A percentile compares a stretch with the other conserved stretches of the same genome.
These are phyloP conservation scores for Metaphire vulgaris DNA, from an alignment of 1,140 invertebrate species.

Conservation along the genomic window DNA sequence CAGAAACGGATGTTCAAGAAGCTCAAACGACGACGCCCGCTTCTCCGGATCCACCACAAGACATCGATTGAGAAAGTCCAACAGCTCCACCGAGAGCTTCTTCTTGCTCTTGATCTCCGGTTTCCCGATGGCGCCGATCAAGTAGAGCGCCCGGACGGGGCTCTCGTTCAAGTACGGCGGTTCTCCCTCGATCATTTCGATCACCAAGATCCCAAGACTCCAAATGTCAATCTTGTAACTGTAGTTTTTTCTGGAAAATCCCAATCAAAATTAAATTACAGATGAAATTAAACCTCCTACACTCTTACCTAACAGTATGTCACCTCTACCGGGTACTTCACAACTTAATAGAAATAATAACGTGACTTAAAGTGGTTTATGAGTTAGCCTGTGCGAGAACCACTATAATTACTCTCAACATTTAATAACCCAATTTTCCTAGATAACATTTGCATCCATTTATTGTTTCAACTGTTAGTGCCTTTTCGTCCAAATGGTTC, in stretches of 20 bases:
- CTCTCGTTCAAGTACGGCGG: conserved; percentile 52
- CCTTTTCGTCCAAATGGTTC: too few species aligned
- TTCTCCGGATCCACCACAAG: conserved; percentile 82
- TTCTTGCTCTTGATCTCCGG: conserved; percentile 77
- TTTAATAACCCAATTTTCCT: too few species aligned
- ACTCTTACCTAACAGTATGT: too few species aligned
- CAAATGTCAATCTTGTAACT: conserved; percentile 52
- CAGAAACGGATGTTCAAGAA: conserved; percentile 83
- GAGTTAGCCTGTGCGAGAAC: too few species aligned
- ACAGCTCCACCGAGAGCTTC: conserved; percentile 22
- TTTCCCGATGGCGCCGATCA: conserved; percentile 86
- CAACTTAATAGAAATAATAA: too few species aligned
- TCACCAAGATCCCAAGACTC: conserved; percentile 53
- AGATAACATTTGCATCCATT: too few species aligned
- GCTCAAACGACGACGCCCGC: conserved; percentile 74
- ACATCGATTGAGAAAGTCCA: conserved; percentile 54
- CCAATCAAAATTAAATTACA: too few species aligned
- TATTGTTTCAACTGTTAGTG: too few species aligned
- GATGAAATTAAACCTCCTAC: too few species aligned
- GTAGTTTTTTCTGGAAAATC: conserved; percentile 51
- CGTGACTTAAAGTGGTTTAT: too few species aligned
- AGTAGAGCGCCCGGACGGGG: conserved; percentile 60
- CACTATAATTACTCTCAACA: too few species aligned
- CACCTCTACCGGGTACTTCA: too few species aligned
- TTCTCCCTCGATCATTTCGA: conserved; percentile 53